phyloP scores from a whole-genome alignment of 2,113 vertebrate genomes.

The Aramus guarauna region DNA sequence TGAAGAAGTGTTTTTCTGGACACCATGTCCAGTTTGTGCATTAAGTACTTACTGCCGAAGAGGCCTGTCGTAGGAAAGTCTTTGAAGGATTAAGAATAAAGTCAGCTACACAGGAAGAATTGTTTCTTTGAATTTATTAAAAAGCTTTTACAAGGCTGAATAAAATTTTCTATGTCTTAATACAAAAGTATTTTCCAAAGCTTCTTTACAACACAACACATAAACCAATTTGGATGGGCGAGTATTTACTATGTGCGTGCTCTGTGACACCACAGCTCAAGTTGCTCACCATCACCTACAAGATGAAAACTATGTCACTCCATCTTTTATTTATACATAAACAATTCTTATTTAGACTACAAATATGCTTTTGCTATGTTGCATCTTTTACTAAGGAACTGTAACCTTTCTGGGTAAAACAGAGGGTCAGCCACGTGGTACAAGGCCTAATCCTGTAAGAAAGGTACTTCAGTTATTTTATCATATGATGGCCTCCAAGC shows the following conservation, averaged over 20 bases:
- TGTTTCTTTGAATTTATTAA: constrained; percentile 7
- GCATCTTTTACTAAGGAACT: neutral
- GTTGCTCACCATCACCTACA: neutral
- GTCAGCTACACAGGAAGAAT: neutral
- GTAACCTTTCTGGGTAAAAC: neutral
- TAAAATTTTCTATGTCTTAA: neutral
- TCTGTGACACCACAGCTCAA: neutral
- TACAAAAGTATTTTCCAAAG: neutral
- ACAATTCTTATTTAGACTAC: neutral
- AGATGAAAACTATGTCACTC: neutral
- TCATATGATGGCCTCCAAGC: neutral
- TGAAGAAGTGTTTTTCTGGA: neutral
- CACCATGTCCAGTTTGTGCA: neutral
- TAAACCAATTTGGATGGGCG: neutral
- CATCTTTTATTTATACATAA: neutral
- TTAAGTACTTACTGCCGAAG: neutral
- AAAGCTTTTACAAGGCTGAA: neutral
- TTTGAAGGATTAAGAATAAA: neutral
- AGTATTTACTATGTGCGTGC: neutral
- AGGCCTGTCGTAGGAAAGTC: neutral
- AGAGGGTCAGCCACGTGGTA: neutral
- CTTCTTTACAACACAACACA: neutral
- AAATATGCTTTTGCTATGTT: neutral
- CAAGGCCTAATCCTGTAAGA: neutral
- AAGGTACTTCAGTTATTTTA: neutral